Conservation (phyloP, 1,140 invertebrate genomes). For the Spodoptera frugiperda region DNA sequence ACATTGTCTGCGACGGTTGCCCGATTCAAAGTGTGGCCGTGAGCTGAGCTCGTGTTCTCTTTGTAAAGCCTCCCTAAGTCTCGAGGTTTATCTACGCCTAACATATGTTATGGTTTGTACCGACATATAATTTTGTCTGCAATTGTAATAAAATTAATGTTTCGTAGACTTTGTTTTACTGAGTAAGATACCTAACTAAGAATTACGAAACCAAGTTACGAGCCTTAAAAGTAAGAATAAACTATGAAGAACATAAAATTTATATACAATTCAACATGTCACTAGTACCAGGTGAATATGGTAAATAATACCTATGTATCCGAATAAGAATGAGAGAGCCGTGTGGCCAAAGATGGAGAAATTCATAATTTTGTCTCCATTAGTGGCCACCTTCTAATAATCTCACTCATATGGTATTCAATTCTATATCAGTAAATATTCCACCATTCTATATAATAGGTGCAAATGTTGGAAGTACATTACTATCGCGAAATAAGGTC, state of each 20-base stretch:
- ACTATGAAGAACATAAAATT: too few species aligned
- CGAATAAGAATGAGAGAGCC: too few species aligned
- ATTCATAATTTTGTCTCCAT: too few species aligned
- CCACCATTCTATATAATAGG: neutral
- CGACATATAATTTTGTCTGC: conserved; percentile 5
- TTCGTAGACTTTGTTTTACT: neutral
- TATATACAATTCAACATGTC: too few species aligned
- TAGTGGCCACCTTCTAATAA: too few species aligned
- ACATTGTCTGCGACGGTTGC: conserved; percentile 38
- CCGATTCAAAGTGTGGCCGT: conserved; percentile 20
- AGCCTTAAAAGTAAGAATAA: too few species aligned
- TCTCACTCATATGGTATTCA: too few species aligned
- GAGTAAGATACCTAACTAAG: too few species aligned
- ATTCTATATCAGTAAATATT: conserved; percentile 23
- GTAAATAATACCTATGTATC: too few species aligned
- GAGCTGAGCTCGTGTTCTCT: conserved; percentile 37
- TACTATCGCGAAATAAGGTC: conserved; percentile 9
- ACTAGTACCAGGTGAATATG: too few species aligned
- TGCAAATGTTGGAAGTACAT: conserved; percentile 11
- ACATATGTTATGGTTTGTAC: conserved; percentile 32
- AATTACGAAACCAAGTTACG: too few species aligned
- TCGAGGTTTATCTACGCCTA: conserved; percentile 35
- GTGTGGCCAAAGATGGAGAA: too few species aligned
- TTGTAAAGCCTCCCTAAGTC: conserved; percentile 44
- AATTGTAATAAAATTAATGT: neutral